Conservation (phyloP, 2,797 vertebrate species). For the Phaenicophaeus curvirostris region DNA sequence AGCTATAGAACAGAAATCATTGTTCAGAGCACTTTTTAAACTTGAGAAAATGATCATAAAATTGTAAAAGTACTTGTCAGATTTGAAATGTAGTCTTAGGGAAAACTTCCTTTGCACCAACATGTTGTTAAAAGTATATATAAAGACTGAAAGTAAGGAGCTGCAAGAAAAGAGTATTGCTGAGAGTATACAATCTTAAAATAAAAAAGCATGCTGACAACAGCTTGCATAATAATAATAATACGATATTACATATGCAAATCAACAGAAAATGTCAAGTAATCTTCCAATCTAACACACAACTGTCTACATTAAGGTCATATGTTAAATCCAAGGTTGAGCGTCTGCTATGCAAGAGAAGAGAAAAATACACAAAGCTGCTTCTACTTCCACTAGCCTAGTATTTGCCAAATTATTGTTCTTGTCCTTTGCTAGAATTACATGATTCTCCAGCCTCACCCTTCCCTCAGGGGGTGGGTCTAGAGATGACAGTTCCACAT, state of each 20-base stretch:
- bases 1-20: constrained; percentile 52
- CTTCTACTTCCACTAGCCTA: not conserved
- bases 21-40: constrained; percentile 53
- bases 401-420: not conserved
- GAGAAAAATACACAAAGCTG: not conserved
- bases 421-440: not conserved
- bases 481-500: not conserved
- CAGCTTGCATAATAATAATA: not conserved
- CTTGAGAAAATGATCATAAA: constrained; percentile 40
- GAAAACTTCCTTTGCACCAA: not conserved
- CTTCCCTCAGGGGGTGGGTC: not conserved
- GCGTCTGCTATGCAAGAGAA: not conserved
- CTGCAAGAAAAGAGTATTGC: not conserved
- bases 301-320: not conserved
- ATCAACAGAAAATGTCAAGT: not conserved
- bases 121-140: not conserved
- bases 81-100: constrained; percentile 32
- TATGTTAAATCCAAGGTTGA: not conserved
- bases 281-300: not conserved
- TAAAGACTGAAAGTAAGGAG: constrained; percentile 7
- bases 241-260: not conserved
- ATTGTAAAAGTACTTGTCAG: constrained; percentile 27
- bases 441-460: not conserved
- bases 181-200: not conserved
- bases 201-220: not conserved